Base-by-base conservation (phyloP, 2,888 invertebrate species). In the Brenthis hecate region DNA sequence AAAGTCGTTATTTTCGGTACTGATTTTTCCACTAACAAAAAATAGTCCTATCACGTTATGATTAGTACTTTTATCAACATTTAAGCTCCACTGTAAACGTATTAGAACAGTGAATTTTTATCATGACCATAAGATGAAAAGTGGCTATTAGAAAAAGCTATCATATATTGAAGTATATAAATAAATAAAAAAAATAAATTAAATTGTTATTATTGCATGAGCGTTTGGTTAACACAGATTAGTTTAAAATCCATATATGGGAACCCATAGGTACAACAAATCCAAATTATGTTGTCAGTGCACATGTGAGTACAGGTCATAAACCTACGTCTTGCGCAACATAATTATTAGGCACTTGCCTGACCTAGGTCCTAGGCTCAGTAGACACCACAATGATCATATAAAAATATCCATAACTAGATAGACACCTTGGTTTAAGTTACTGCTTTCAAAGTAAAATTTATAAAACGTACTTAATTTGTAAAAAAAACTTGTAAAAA, bases 231-330 rank as follows among this genome's bases (percentile, higher is more conserved):
- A 50, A 19, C 16, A 32, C 19, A n/a, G 16, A 55, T 55, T 55
- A 61, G 13, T 36, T 61, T 54, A 50, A 66, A 61, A 55, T 23
- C 61, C 55, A 61, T 61, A 56, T 55, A 66, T 23, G 66, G 50
- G n/a, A 66, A 66, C 11, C 6, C 48, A 56, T 23, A 16, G 53
- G 36, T 53, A 62, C n/a, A 60, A 14, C 47, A 58, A 54, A 54
- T 23, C 48, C 11, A 58, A 61, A 60, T 66, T 58, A 69, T 66
- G 57, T 19, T 66, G 62, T 54, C 62, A 23, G 53, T 62, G 53
- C 48, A 62, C 51, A 32, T 36, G 50, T 61, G 56, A 63, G 55
- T 70, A 62, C 64, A 58, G 69, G 70, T 74, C 69, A 68, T 65
- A 71, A 67, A 69, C 68, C 68, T 51, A 66, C 36, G 56, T 54